Evolutionary conservation across 2,113 vertebrate species (phyloP), one percentile per base, ranked within the genome.

Genomic region (Zapus hudsonius): DNA sequence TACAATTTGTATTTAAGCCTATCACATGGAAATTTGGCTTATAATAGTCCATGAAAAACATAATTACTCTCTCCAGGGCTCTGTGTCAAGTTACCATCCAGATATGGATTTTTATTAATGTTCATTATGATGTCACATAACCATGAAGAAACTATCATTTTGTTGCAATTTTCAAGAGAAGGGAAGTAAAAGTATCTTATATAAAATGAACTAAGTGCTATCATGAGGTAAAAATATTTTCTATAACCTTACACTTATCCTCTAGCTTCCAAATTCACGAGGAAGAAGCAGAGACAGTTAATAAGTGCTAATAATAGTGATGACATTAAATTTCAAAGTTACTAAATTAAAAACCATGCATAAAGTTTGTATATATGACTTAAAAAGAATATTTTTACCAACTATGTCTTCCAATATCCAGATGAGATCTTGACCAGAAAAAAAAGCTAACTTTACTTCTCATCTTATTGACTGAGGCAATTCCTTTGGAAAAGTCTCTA

Each of bases 1-100:
- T 42, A 84, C 29, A 73, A 69, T 22, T 91, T 96, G 86, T 95
- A 91, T 80, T 94, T 93, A 90, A 87, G 86, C 27, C 55, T 67
- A 25, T 84, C 61, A 66, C 81, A 80, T 89, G 89, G 31, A 88
- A 78, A 84, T 91, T 89, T 84, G 52, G 27, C 25, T 76, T 74
- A 31, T 73, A 79, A 82, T 40, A 83, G 40, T 52, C 40, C 22
- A 61, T 80, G 70, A 82, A 91, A 92, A 94, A 92, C 82, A 52
- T 67, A 73, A 92, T 92, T 78, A 55, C 25, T 85, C 57, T 90
- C 31, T 57, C 22, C 29, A 89, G 75, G 38, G 86, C 33, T 90
- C 29, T 91, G 13, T 76, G 55, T 95, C 92, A 69, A 78, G 90
- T 83, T 79, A 27, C 29, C 89, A 70, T 82, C 47, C 57, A 95